Conservation (phyloP, 2,113 vertebrate genomes). For the Phylloscopus trochiloides region DNA sequence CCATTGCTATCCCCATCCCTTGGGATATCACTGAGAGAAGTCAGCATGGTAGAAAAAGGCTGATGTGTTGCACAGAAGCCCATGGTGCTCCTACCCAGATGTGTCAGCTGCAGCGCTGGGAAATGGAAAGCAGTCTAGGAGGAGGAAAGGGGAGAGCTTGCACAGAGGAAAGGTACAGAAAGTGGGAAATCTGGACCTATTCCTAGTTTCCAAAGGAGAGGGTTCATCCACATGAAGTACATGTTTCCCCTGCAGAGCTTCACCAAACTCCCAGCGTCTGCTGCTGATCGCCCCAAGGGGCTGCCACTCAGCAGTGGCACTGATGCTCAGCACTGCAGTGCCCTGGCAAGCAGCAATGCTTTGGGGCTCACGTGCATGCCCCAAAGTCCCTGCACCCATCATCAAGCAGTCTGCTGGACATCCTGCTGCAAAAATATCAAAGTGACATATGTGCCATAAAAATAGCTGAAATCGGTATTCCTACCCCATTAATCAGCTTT, state of each 20-base stretch:
- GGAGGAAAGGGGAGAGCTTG: neutral
- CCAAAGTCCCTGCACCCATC: neutral
- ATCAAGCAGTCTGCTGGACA: neutral
- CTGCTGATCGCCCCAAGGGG: neutral
- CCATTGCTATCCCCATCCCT: rapidly evolving
- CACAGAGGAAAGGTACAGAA: neutral
- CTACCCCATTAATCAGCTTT: neutral
- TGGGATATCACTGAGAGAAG: rapidly evolving
- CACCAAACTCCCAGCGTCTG: neutral
- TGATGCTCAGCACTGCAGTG: rapidly evolving
- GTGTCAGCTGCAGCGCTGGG: neutral
- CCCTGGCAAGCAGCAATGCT: neutral
- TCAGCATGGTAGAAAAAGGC: neutral
- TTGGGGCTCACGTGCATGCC: rapidly evolving
- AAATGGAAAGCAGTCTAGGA: neutral
- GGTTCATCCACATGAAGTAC: neutral
- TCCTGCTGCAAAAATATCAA: neutral
- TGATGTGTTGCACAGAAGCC: neutral
- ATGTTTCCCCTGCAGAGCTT: neutral
- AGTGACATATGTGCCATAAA: neutral
- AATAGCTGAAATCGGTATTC: neutral
- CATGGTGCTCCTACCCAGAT: neutral
- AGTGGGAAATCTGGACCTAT: neutral
- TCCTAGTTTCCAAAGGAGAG: neutral
- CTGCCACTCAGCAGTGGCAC: neutral